phyloP scores from a whole-genome alignment of 2,113 vertebrate genomes.

The Daphoenositta chrysoptera region DNA sequence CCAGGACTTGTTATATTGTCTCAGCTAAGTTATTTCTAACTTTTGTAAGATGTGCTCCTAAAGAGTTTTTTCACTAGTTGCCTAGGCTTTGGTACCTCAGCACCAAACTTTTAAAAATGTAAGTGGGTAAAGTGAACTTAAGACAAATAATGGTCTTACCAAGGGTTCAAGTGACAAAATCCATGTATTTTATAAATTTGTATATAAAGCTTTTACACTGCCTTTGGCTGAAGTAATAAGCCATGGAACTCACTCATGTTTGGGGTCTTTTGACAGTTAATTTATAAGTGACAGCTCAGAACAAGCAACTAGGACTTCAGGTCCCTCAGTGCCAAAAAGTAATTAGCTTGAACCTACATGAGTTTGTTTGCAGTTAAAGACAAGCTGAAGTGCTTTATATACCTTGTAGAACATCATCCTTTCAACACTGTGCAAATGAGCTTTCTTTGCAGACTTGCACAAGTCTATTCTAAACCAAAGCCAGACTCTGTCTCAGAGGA shows the following conservation, averaged over 20 bases:
- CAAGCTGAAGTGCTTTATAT: not conserved
- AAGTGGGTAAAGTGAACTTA: not conserved
- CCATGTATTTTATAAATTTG: not conserved
- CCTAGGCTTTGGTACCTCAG: not conserved
- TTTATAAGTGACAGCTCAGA: not conserved
- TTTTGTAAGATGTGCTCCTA: not conserved
- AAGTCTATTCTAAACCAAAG: not conserved
- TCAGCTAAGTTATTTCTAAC: not conserved
- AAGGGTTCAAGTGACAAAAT: not conserved
- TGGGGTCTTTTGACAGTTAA: not conserved
- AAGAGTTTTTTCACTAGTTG: not conserved
- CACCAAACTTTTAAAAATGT: not conserved
- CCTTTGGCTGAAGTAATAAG: not conserved
- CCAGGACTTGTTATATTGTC: not conserved
- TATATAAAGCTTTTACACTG: not conserved
- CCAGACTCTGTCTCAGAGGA: not conserved
- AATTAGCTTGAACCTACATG: slow-evolving; percentile 31
- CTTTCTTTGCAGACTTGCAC: not conserved
- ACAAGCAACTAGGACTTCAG: not conserved
- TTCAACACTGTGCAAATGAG: slow-evolving; percentile 23
- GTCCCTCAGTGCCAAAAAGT: not conserved
- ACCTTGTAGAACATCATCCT: not conserved
- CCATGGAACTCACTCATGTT: not conserved
- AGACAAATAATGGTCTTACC: not conserved
- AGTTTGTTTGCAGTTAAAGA: not conserved